Evolutionary conservation across 2,888 invertebrate species (phyloP).

Genomic region (Drosophila mettleri): DNA sequence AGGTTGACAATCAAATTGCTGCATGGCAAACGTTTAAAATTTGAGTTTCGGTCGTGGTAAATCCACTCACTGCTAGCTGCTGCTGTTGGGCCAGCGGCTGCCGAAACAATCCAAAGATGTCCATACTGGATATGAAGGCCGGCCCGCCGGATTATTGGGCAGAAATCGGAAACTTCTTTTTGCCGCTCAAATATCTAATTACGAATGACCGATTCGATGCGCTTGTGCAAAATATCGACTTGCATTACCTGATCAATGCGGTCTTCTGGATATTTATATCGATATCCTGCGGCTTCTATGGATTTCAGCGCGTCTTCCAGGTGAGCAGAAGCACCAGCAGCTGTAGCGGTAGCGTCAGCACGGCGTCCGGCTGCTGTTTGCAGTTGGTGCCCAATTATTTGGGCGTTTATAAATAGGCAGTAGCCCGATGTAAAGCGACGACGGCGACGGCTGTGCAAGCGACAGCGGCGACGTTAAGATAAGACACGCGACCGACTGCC

Average conservation of each 20-base stretch:
- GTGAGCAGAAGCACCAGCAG: slow-evolving; percentile 60
- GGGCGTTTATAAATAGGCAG: slow-evolving; percentile 71
- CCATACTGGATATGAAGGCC: slow-evolving; percentile 84
- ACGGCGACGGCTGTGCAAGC: not conserved
- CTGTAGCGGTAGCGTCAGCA: slow-evolving; percentile 9
- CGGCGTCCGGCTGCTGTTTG: slow-evolving; percentile 22
- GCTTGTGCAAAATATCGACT: slow-evolving; percentile 82
- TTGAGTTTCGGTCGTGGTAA: slow-evolving; percentile 17
- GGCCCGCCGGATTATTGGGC: slow-evolving; percentile 83
- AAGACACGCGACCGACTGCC: slow-evolving; percentile 26
- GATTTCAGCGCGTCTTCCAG: slow-evolving; percentile 83
- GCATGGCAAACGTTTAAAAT: slow-evolving; percentile 46
- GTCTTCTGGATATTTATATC: slow-evolving; percentile 84
- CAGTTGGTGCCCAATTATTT: slow-evolving; percentile 31
- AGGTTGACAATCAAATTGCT: slow-evolving; percentile 46
- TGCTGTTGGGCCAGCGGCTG: slow-evolving; percentile 12
- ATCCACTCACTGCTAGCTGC: slow-evolving; percentile 12
- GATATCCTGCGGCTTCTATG: slow-evolving; percentile 79
- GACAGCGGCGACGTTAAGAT: slow-evolving; percentile 12
- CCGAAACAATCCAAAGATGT: slow-evolving; percentile 61
- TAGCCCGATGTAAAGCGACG: slow-evolving; percentile 36
- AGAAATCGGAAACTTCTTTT: slow-evolving; percentile 83
- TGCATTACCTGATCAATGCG: slow-evolving; percentile 83
- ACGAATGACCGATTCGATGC: slow-evolving; percentile 82
- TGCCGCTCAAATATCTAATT: slow-evolving; percentile 83